Evolutionary conservation across 2,888 invertebrate species (phyloP), one percentile per base, ranked within the genome.

Genomic region (Rhyacophila evoluta): DNA sequence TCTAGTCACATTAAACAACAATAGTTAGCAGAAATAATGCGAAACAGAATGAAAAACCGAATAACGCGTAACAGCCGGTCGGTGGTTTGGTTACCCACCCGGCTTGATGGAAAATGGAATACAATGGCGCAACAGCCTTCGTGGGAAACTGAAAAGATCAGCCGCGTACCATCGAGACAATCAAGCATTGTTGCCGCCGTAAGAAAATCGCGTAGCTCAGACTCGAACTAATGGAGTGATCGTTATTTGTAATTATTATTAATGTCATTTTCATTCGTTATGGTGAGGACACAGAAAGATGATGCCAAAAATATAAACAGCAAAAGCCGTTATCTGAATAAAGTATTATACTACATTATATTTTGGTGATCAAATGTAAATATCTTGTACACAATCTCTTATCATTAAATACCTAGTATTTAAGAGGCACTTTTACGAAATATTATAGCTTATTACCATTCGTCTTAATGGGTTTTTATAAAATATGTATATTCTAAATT

Each of bases 21-120:
- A 55, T 55, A 25, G 55, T 55, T 25, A 25, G 55, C 25, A 25
- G 12, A 55, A 55, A 55, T 55, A 19, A 55, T 55, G 12, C 55
- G 55, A 55, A 55, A 55, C 41, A 41, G 6, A 55, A 55, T 19
- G 10, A 55, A 19, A 15, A 55, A 55, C 10, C 55, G 55, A 55
- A 55, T 55, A 55, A 55, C 55, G 55, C 55, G 55, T 55, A 55
- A 55, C 55, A 55, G 55, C 55, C 55, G 55, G 55, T 55, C 19
- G 19, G 55, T 55, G 55, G 55, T 25, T 55, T 55, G 55, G 55
- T 25, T 55, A 55, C 55, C 55, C 55, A 55, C 55, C 55, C 55
- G 55, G 19, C 55, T 19, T 55, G 55, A 2, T 55, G 55, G 55
- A 55, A 55, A 55, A 25, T 8, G 19, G 15, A 55, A 55, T 55